Conservation (phyloP, 2,113 vertebrate species). For the Thermophis baileyi region DNA sequence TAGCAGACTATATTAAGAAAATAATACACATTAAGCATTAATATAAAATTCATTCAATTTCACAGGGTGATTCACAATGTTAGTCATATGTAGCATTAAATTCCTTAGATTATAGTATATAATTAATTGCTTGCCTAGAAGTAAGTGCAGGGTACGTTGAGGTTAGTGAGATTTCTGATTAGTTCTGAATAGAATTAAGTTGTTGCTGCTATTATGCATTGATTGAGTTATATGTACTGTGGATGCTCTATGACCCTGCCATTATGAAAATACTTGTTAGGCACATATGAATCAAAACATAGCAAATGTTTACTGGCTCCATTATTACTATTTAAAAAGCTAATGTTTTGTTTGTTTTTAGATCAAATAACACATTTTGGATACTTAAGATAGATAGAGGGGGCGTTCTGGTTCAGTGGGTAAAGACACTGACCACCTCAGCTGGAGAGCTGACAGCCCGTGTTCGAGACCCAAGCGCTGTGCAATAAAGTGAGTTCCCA, state of each 20-base stretch:
- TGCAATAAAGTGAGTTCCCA: background rate
- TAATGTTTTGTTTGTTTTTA: background rate
- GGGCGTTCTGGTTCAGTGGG: background rate
- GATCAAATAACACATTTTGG: background rate
- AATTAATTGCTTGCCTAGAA: background rate
- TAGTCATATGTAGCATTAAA: background rate
- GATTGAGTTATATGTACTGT: background rate
- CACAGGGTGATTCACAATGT: background rate
- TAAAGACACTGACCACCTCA: background rate
- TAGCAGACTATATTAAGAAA: background rate
- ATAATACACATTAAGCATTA: background rate
- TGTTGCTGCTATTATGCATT: background rate
- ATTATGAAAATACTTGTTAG: background rate
- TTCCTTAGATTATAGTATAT: background rate
- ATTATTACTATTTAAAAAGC: background rate
- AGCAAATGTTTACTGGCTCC: background rate
- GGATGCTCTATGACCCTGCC: background rate
- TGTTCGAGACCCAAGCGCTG: background rate
- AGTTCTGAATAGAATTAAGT: background rate
- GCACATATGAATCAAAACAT: background rate
- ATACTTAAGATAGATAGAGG: background rate
- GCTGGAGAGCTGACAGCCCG: background rate
- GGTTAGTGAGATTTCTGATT: background rate
- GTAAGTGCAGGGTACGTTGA: background rate
- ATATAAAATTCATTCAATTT: background rate